Evolutionary conservation across 92 coral and sea anemone species (phyloP).

Genomic region (Actinostola sp.): DNA sequence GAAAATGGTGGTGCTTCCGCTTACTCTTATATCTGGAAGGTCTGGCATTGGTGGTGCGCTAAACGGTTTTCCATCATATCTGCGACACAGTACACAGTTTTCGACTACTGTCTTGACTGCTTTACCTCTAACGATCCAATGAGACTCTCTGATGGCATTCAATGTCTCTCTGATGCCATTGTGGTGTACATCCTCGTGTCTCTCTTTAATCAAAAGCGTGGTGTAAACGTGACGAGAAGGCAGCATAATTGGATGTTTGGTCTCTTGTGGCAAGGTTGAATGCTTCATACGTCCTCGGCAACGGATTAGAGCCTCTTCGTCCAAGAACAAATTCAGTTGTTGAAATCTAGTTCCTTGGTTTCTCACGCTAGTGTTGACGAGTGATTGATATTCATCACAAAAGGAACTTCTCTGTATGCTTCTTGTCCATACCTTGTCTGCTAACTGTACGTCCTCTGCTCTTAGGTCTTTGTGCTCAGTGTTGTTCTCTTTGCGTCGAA

Average conservation of each 20-base stretch:
- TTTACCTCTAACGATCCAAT: conserved; percentile 35
- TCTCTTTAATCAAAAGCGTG: conserved; percentile 17
- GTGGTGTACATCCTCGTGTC: conserved; percentile 29
- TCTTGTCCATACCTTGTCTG: too few relatives aligned
- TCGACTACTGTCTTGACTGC: conserved; percentile 22
- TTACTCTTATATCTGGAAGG: conserved; percentile 12
- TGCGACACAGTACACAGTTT: conserved; percentile 23
- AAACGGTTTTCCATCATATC: conserved; percentile 28
- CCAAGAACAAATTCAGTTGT: too few relatives aligned
- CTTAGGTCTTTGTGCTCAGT: too few relatives aligned
- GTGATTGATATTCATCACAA: too few relatives aligned
- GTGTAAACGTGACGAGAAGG: conserved; percentile 6
- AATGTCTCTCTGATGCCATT: conserved; percentile 42
- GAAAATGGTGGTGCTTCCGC: neutral
- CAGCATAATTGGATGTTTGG: conserved; percentile 30
- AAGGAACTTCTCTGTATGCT: too few relatives aligned
- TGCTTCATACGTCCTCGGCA: conserved; percentile 27
- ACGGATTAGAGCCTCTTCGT: too few relatives aligned
- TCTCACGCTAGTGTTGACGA: too few relatives aligned
- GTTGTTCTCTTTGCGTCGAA: too few relatives aligned
- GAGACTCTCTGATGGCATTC: conserved; percentile 24
- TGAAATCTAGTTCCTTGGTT: too few relatives aligned
- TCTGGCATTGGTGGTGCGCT: conserved; percentile 8
- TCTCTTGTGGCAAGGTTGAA: neutral
- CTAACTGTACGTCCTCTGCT: too few relatives aligned